A percentile compares a stretch with the other conserved stretches of the same genome.
These are phyloP conservation scores for Melanotaenia boesemani DNA, from an alignment of 2,797 vertebrate genomes.

Conservation along the genomic window DNA sequence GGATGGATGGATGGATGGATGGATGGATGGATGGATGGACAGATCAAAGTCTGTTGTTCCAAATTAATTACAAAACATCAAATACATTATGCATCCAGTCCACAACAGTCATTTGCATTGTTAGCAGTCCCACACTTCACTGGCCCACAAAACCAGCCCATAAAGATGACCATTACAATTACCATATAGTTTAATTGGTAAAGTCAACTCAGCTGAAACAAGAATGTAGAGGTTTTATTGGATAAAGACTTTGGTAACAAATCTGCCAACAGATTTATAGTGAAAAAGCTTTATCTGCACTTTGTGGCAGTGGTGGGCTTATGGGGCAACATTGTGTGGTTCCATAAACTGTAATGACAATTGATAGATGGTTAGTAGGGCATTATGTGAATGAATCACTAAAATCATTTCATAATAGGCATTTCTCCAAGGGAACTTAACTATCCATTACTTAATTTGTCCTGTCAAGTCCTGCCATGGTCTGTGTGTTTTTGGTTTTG, in stretches of 20 bases:
- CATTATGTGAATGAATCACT: slow-evolving; percentile 2
- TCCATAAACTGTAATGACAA: neutral
- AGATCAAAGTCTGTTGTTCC: neutral
- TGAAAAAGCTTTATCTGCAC: neutral
- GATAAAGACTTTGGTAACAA: neutral
- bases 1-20: no score
- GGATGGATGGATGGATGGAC: no score
- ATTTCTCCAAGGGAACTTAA: neutral
- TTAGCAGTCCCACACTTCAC: neutral
- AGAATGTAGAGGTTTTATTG: slow-evolving; percentile 2
- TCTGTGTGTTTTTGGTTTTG: no score
- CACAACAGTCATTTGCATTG: neutral
- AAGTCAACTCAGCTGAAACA: slow-evolving; percentile 1
- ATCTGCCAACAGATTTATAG: slow-evolving; percentile 4
- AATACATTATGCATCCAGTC: slow-evolving; percentile 1
- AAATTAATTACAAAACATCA: neutral
- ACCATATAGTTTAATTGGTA: slow-evolving; percentile 9
- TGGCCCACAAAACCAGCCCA: slow-evolving; percentile 11
- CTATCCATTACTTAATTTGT: neutral
- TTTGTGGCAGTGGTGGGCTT: neutral
- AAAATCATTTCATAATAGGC: neutral
- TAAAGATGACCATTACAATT: slow-evolving; percentile 3
- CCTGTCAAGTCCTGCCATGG: no score
- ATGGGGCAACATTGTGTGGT: neutral
- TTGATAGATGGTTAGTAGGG: neutral